Conservation (phyloP, 2,888 invertebrate species). For the Lordiphosa fenestrarum region DNA sequence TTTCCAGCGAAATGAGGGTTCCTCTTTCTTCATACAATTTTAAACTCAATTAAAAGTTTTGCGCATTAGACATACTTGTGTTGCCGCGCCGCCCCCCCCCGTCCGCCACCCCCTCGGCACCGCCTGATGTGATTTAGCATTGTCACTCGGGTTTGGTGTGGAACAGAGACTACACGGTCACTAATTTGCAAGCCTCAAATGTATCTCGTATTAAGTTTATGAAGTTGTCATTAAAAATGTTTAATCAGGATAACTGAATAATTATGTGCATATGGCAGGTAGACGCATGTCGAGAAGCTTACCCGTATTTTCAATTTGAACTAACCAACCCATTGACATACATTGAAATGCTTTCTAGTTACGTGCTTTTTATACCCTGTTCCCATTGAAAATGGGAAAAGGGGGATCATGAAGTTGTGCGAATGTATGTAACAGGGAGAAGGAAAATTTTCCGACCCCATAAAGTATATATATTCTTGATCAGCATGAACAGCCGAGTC, state of each 20-base stretch:
- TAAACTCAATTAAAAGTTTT: slow-evolving; percentile 78
- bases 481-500: no score
- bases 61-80: slow-evolving; percentile 71
- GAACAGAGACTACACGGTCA: slow-evolving; percentile 5
- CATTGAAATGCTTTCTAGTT: slow-evolving; percentile 65
- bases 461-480: no score
- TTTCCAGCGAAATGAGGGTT: slow-evolving; percentile 20
- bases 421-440: no score
- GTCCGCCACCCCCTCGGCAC: slow-evolving; percentile 2
- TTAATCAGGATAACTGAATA: slow-evolving; percentile 57
- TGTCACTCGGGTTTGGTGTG: not conserved
- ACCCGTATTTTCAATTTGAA: slow-evolving; percentile 45
- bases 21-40: slow-evolving; percentile 69
- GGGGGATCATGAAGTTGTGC: no score
- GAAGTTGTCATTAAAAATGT: slow-evolving; percentile 71
- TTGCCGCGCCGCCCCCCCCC: slow-evolving; percentile 27
- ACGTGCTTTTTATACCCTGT: no score
- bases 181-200: slow-evolving; percentile 39
- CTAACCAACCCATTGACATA: slow-evolving; percentile 65
- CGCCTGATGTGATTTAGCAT: no score
- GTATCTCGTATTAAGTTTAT: slow-evolving; percentile 71
- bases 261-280: slow-evolving; percentile 19
- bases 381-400: no score
- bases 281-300: slow-evolving; percentile 22
- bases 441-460: no score